Evolutionary conservation across 1,140 invertebrate species (phyloP), one percentile per base, ranked within the genome.

Genomic region (Caenorhabditis inopinata): DNA sequence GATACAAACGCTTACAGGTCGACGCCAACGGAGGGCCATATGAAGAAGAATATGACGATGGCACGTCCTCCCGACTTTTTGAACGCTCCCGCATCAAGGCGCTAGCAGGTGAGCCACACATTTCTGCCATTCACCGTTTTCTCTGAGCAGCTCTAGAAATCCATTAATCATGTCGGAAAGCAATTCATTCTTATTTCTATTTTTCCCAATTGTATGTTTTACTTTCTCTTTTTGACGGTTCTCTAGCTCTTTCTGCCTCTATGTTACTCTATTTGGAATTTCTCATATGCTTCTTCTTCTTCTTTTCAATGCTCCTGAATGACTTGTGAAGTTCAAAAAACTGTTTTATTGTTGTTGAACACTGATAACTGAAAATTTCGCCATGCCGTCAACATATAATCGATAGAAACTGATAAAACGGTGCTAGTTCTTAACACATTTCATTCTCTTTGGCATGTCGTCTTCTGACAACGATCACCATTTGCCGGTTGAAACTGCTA

Each of bases 51-150:
- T 97, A 99, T 91, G 96, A 96, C 85, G 96, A 96, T 87, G 98
- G 97, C 90, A 96, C 95, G 85, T 98, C 96, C 83, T 98, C 97
- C 82, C 93, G 96, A 88, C 93, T 99, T 58, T 99, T 98, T 91
- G 97, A 99, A 92, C 92, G 96, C 89, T 97, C 95, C 85, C 93
- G 97, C 87, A 99, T 99, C 87, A 97, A 97, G 91, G 97, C 96
- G 81, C 91, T 99, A 86, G 96, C 97, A 89, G 95, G 95, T 97
- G 89, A 90, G 90, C 86, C n/a, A 14, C 42, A 27, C 48, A 27
- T 49, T 47, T 21, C n/a, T n/a, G n/a, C n/a, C n/a, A n/a, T n/a
- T n/a, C n/a, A n/a, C n/a, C 7, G 47, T 23, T 18, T 18, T 76
- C 23, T 79, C 12, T 25, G 38, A 42, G 14, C n/a, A n/a, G n/a